Evolutionary conservation across 2,113 vertebrate species (phyloP).

Genomic region (Micronycteris hirsuta): DNA sequence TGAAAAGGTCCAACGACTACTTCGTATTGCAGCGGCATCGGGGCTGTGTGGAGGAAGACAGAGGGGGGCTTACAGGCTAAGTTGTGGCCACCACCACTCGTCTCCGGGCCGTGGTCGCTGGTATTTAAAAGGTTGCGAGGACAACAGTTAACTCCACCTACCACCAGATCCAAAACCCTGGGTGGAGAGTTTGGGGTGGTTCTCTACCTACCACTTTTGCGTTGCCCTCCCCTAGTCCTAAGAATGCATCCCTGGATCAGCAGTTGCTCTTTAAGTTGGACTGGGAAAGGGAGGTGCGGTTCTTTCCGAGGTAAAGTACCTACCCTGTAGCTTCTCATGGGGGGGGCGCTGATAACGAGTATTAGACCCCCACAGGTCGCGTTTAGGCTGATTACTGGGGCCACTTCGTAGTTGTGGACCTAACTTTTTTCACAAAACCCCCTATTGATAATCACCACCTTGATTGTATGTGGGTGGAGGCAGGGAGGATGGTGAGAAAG

Average conservation of each 20-base stretch:
- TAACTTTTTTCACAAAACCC: constrained; percentile 30
- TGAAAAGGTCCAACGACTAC: constrained; percentile 93
- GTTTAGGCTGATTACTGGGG: neutral
- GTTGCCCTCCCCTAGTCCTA: neutral
- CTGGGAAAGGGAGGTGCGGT: neutral
- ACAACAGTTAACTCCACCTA: constrained; percentile 8
- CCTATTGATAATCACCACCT: neutral
- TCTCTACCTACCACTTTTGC: constrained; percentile 1
- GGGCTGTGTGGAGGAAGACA: constrained; percentile 93
- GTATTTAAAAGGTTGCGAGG: neutral
- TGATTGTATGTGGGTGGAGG: neutral
- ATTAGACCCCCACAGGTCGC: neutral
- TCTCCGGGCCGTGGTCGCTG: neutral
- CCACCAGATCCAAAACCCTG: neutral
- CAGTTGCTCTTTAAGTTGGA: constrained; percentile 17
- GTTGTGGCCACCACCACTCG: neutral
- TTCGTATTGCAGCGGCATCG: constrained; percentile 94
- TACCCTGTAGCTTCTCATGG: neutral
- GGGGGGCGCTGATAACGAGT: neutral
- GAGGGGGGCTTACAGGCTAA: constrained; percentile 93
- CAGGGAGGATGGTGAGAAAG: neutral
- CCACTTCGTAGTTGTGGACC: neutral
- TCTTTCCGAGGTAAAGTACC: neutral
- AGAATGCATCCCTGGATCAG: neutral
- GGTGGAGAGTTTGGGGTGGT: neutral